phyloP scores from a whole-genome alignment of 2,113 vertebrate genomes.

The Microtus ochrogaster region DNA sequence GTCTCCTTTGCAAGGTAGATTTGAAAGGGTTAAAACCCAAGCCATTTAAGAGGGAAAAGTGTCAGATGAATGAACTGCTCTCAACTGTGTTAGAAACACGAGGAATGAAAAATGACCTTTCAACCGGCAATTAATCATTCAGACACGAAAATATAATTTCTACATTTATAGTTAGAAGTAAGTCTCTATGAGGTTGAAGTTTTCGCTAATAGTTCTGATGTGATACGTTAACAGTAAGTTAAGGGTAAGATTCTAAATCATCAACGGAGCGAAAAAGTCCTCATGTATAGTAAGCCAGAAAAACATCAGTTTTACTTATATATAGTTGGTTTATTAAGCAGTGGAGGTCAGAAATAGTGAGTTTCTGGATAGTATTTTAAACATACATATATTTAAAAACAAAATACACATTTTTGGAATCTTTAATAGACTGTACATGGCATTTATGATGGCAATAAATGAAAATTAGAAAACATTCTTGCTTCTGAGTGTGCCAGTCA shows the following conservation, averaged over 20 bases:
- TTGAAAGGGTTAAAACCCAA: background rate
- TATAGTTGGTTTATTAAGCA: background rate
- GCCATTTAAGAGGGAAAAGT: background rate
- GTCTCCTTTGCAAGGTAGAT: background rate
- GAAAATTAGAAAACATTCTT: background rate
- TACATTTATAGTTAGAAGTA: background rate
- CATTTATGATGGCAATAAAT: background rate
- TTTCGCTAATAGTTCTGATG: background rate
- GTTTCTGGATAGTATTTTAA: background rate
- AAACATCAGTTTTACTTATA: background rate
- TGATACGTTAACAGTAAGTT: background rate
- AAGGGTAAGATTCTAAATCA: background rate
- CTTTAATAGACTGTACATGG: background rate
- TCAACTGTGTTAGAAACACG: background rate
- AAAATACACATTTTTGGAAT: background rate
- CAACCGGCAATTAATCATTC: background rate
- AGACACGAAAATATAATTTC: background rate
- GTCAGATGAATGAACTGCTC: background rate
- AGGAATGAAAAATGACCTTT: constrained; percentile 5
- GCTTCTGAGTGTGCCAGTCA: background rate
- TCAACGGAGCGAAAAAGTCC: background rate
- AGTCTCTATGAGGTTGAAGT: background rate
- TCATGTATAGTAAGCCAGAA: background rate
- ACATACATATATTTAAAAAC: background rate
- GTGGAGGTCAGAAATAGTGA: background rate